Percentiles rank a stretch among this genome's conserved stretches.
These are phyloP conservation scores for Wasmannia auropunctata DNA, from an alignment of 1,140 invertebrate genomes.

Conservation along the genomic window DNA sequence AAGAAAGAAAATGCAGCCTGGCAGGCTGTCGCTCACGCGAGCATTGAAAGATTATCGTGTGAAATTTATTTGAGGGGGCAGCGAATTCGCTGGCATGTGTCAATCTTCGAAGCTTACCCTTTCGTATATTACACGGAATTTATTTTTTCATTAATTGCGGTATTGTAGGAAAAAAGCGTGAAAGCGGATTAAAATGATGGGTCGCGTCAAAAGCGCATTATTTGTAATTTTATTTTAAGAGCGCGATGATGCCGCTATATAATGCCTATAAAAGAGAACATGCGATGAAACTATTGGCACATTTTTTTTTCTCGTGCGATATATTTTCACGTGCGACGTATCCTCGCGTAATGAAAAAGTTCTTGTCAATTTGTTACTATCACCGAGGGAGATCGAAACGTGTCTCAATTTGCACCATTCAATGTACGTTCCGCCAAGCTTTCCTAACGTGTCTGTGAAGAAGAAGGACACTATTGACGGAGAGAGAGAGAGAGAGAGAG, in stretches of 20 bases:
- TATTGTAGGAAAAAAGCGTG: background rate
- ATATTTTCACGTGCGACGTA: slow-evolving; percentile 15
- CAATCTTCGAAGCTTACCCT: slow-evolving; percentile 33
- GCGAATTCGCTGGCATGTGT: slow-evolving; percentile 41
- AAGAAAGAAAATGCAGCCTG: slow-evolving; percentile 53
- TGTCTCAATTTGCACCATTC: slow-evolving; percentile 46
- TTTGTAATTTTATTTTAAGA: slow-evolving; percentile 20
- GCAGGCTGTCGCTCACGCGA: slow-evolving; percentile 41
- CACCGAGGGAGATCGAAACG: slow-evolving; percentile 10
- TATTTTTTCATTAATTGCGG: slow-evolving; percentile 31
- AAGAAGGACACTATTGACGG: background rate
- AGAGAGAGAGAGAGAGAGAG: too few relatives aligned
- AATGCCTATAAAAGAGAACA: background rate
- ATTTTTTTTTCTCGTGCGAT: background rate
- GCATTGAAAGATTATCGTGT: slow-evolving; percentile 65
- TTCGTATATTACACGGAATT: slow-evolving; percentile 32
- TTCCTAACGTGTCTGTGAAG: slow-evolving; percentile 13
- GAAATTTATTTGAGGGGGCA: slow-evolving; percentile 67
- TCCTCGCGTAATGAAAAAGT: slow-evolving; percentile 24
- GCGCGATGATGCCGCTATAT: background rate
- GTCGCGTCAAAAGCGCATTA: background rate
- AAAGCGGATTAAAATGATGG: background rate
- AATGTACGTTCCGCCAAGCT: background rate
- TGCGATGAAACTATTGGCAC: background rate
- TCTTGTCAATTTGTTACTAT: slow-evolving; percentile 39